These are phyloP conservation scores for Atrichornis clamosus DNA, from an alignment of 2,113 vertebrate species.

Conservation along the genomic window DNA sequence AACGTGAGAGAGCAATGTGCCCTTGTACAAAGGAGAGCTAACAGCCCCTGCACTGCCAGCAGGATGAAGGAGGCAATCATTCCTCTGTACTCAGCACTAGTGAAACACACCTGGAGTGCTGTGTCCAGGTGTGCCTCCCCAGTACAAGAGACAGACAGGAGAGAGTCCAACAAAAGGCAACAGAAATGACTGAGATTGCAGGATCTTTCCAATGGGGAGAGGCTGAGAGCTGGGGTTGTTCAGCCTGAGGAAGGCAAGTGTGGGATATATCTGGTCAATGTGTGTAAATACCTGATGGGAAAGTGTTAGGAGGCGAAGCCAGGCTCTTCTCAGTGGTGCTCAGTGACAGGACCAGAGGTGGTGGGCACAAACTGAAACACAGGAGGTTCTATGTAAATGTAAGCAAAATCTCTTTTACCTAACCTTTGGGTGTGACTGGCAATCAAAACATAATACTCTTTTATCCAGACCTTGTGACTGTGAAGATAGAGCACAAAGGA, in stretches of 20 bases:
- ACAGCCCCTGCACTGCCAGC: neutral
- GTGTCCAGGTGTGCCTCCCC: neutral
- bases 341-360: neutral
- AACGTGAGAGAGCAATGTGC: neutral
- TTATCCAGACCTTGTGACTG: neutral
- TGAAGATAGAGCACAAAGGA: neutral
- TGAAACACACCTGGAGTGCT: neutral
- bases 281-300: neutral
- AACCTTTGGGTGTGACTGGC: neutral
- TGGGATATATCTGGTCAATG: neutral
- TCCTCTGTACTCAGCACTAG: fast-evolving
- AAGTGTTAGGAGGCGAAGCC: neutral
- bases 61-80: neutral
- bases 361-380: neutral
- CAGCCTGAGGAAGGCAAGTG: neutral
- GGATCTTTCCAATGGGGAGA: neutral
- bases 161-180: neutral
- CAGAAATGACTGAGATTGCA: neutral
- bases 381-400: neutral
- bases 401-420: neutral
- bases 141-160: neutral
- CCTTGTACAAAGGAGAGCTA: neutral
- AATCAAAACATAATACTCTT: neutral
- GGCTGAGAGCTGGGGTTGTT: neutral
- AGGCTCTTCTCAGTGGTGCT: neutral